These are phyloP conservation scores for Drosophila sp. DNA, from an alignment of 1,140 invertebrate genomes.

Conservation along the genomic window DNA sequence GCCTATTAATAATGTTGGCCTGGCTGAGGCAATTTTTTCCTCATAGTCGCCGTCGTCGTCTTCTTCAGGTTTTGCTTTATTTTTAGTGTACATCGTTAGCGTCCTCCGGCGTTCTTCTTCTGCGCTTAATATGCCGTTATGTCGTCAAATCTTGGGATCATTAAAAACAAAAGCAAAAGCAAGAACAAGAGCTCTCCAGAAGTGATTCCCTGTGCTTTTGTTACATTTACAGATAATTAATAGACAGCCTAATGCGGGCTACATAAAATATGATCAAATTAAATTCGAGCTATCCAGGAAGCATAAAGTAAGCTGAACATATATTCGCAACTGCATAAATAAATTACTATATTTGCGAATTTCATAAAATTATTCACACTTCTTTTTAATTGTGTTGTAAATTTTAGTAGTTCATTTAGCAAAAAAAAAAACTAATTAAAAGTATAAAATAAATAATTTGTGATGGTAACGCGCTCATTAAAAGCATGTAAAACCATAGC, in stretches of 20 bases:
- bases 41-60: slow-evolving; percentile 1
- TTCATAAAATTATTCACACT: slow-evolving; percentile 31
- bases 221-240: slow-evolving; percentile 68
- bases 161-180: slow-evolving; percentile 62
- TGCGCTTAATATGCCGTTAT: slow-evolving; percentile 79
- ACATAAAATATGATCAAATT: slow-evolving; percentile 69
- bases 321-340: slow-evolving; percentile 6
- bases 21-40: slow-evolving; percentile 53
- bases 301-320: background rate
- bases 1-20: slow-evolving; percentile 77
- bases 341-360: slow-evolving; percentile 32
- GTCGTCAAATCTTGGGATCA: slow-evolving; percentile 74
- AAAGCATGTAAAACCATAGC: slow-evolving; percentile 62
- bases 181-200: slow-evolving; percentile 22
- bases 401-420: slow-evolving; percentile 45
- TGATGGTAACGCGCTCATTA: slow-evolving; percentile 59
- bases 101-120: slow-evolving; percentile 46
- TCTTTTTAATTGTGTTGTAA: slow-evolving; percentile 57
- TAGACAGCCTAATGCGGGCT: slow-evolving; percentile 59
- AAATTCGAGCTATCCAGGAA: slow-evolving; percentile 49
- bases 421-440: slow-evolving; percentile 26
- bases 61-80: slow-evolving; percentile 62
- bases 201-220: slow-evolving; percentile 41
- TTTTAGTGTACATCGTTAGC: slow-evolving; percentile 72
- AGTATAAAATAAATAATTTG: slow-evolving; percentile 18